Evolutionary conservation across 1,140 invertebrate species (phyloP), one percentile per base, ranked within the genome.

Genomic region (Pseudomyrmex flavicornis): DNA sequence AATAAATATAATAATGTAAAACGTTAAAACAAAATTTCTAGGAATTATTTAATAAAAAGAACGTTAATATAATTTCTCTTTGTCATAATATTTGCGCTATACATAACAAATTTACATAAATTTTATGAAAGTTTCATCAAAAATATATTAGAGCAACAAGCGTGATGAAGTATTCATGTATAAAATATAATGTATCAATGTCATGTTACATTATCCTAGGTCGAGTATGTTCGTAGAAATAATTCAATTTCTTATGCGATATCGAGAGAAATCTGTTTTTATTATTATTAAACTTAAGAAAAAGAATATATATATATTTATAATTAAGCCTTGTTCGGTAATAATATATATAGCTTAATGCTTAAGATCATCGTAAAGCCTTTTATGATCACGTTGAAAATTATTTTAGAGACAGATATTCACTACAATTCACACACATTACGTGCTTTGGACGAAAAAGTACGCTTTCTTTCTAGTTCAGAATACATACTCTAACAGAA

Each of bases 361-460:
- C 13, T 58, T 82, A 88, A 72, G 82, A 79, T 61, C 50, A 79
- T 56, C 12, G 69, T 89, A 89, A 89, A 89, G 84, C 87, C 85
- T 75, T 76, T 72, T 74, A 61, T 85, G 73, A 88, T 88, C 86
- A 88, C 87, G 85, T 88, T 84, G 35, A 35, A 88, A 88, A 85
- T 89, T 84, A 89, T 76, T n/a, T 9, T 74, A 86, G 54, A 74
- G 61, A 72, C 76, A 88, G 56, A 73, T 85, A 76, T 88, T 84
- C 77, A 58, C 20, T 77, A 69, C 70, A 66, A 84, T 72, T 83
- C 22, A 35, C 35, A 35, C 35, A 35, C 35, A 88, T 88, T 86
- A 62, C 74, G 77, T 59, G 59, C 35, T 86, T 86, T 74, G 58
- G 66, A 65, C 54, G 62, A 83, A 65, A 72, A 83, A 70, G 5